A percentile compares a stretch with the other conserved stretches of the same genome.
phyloP scores from a whole-genome alignment of 1,140 invertebrate genomes.

The Apocrypta bakeri region DNA sequence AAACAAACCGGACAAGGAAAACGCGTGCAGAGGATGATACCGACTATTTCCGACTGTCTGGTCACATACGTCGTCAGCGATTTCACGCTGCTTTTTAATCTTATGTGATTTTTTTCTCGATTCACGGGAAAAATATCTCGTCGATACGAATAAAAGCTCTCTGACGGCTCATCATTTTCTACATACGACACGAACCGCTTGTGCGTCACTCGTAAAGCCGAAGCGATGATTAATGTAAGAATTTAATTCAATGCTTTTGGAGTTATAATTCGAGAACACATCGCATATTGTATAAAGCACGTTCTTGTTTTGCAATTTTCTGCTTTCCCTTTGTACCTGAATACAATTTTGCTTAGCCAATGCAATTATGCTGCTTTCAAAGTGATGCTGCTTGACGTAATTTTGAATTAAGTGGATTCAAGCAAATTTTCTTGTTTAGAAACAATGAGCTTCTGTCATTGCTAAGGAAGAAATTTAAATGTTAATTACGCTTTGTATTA shows the following conservation, averaged over 20 bases:
- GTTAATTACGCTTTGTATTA: no score
- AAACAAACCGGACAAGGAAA: constrained; percentile 32
- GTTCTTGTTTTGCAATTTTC: constrained; percentile 11
- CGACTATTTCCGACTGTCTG: background rate
- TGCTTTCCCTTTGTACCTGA: background rate
- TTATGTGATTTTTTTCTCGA: background rate
- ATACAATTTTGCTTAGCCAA: background rate
- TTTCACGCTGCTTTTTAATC: background rate
- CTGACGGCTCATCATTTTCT: background rate
- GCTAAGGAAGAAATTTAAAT: background rate
- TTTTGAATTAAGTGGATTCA: background rate
- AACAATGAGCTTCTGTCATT: background rate
- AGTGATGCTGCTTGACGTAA: background rate
- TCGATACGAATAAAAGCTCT: background rate
- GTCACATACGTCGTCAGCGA: background rate
- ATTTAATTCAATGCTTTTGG: background rate
- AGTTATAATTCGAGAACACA: background rate
- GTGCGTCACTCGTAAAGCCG: background rate
- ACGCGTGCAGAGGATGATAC: background rate
- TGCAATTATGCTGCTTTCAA: background rate
- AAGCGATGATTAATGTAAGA: background rate
- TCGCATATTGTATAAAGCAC: no score
- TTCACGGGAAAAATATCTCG: background rate
- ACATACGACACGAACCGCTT: background rate
- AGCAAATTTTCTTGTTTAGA: background rate